Percentiles rank a stretch among this genome's conserved stretches.
Evolutionary conservation across 2,113 vertebrate genomes (phyloP).

Genomic region (Sisor rabdophorus): DNA sequence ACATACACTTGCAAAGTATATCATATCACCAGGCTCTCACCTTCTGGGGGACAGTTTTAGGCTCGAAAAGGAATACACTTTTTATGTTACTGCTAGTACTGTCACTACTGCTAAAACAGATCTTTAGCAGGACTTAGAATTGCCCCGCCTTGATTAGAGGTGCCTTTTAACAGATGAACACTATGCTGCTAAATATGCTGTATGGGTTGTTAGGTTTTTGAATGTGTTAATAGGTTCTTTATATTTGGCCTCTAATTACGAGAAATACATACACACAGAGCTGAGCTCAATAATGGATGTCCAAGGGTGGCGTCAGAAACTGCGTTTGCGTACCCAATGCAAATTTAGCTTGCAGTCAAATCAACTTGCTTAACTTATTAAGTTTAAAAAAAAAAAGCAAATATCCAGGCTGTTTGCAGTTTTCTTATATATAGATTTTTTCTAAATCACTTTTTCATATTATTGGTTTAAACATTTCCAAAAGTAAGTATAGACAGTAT

Average conservation of each 20-base stretch:
- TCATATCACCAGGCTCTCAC: not conserved
- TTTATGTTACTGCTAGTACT: too few species aligned
- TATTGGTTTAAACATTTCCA: not conserved
- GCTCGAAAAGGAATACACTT: too few species aligned
- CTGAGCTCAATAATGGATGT: conserved; percentile 1
- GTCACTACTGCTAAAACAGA: too few species aligned
- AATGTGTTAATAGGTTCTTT: not conserved
- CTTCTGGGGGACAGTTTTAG: too few species aligned
- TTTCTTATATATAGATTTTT: not conserved
- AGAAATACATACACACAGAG: not conserved
- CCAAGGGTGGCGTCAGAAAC: conserved; percentile 11
- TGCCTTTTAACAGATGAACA: not conserved
- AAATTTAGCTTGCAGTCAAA: conserved; percentile 42
- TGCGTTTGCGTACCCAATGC: conserved; percentile 30
- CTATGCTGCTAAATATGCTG: not conserved
- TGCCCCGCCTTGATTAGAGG: too few species aligned
- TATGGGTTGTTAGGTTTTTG: not conserved
- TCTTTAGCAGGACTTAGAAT: too few species aligned
- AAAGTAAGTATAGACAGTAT: not conserved
- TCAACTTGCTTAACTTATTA: conserved; percentile 41
- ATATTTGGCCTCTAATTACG: not conserved
- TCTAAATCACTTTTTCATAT: not conserved
- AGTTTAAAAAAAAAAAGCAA: conserved; percentile 35
- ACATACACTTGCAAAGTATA: conserved; percentile 8
- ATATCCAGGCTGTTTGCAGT: conserved; percentile 38